Evolutionary conservation across 2,113 vertebrate genomes (phyloP), one percentile per base, ranked within the genome.

Genomic region (Eurystomus gularis): DNA sequence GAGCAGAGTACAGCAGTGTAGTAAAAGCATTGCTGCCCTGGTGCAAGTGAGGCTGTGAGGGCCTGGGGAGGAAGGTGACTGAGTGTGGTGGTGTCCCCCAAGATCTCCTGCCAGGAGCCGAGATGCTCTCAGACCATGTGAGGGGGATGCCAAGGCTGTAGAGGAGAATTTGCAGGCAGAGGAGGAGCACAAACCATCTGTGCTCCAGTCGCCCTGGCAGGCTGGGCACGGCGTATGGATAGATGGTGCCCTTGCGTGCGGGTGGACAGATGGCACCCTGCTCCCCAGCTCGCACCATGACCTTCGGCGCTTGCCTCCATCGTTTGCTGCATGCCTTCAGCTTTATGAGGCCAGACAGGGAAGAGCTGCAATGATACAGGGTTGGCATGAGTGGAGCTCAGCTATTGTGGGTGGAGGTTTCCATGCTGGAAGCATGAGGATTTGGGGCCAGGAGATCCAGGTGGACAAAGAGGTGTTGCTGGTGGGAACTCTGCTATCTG

Each of bases 351-450:
- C 65, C 2, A 4, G 20, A 7, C 4, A 8, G 42, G 17, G 81
- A 81, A 78, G 39, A 48, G 48, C 55, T 89, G 58, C 31, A 61
- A 1, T 7, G 24, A 18, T 75, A 37, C 21, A 7, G 19, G 19
- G 20, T n/a, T 0, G 1, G 49, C 33, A 19, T 0, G 1, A 17
- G 21, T 3, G 7, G 60, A n/a, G 21, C 26, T 68, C 2, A 1
- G 33, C 44, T 61, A 26, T 21, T 0, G 0, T 8, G 28, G 11
- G n/a, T 70, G 42, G 42, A 42, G 3, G 2, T 58, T 89, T 88
- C 25, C 0, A 0, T 44, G 42, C 44, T 55, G n/a, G 42, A 83
- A 37, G 10, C 26, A 31, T 31, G 1, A 4, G 24, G 55, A 62
- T 84, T 49, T 85, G 57, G 9, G 69, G 31, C 42, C 10, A 8